These are phyloP conservation scores for Lucifuga dentata DNA, from an alignment of 2,113 vertebrate genomes.

Conservation along the genomic window DNA sequence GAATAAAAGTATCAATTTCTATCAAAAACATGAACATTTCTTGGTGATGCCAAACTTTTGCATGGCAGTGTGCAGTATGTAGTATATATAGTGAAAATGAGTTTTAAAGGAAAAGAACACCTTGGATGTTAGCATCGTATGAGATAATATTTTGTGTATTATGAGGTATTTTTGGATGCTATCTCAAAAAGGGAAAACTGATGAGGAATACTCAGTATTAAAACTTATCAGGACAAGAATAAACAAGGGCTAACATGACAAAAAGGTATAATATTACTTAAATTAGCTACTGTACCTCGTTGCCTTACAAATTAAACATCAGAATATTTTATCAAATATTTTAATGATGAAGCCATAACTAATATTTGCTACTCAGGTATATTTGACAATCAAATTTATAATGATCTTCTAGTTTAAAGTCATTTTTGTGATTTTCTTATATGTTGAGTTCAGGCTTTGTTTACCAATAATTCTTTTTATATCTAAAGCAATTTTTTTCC, in stretches of 20 bases:
- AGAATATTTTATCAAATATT: neutral
- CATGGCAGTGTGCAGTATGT: too few relatives aligned
- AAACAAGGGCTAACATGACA: slow-evolving; percentile 3
- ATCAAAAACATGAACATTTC: too few relatives aligned
- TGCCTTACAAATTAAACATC: neutral
- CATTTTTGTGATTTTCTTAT: slow-evolving; percentile 15
- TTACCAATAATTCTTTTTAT: neutral
- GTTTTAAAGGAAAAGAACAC: neutral
- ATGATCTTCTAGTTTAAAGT: slow-evolving; percentile 13
- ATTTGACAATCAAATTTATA: slow-evolving; percentile 34
- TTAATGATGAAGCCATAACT: slow-evolving; percentile 63
- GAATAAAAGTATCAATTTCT: too few relatives aligned
- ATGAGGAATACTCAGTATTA: neutral
- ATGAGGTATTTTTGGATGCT: neutral
- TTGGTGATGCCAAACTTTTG: too few relatives aligned
- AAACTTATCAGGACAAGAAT: slow-evolving; percentile 2
- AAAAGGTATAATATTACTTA: too few relatives aligned
- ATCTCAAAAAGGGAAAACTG: slow-evolving; percentile 22
- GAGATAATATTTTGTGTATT: neutral
- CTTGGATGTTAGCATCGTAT: neutral
- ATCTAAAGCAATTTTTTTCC: neutral
- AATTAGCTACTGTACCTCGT: too few relatives aligned
- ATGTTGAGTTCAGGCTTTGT: slow-evolving; percentile 14
- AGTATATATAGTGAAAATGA: neutral
- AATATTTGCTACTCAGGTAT: slow-evolving; percentile 55